Conservation (phyloP, 1,140 invertebrate species). For the Drosophila seguyi region DNA sequence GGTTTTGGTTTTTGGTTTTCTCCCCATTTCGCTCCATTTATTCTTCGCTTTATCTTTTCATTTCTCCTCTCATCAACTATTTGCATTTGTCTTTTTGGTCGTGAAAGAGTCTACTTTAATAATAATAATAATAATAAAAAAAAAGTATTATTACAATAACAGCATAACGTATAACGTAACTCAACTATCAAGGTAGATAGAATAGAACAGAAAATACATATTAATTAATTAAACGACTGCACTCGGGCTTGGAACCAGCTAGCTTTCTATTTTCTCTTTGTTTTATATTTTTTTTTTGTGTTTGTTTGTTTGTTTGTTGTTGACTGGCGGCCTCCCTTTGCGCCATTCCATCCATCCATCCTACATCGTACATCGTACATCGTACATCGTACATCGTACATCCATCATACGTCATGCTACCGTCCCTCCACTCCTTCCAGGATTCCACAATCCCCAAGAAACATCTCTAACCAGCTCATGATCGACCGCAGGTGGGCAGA, state of each 20-base stretch:
- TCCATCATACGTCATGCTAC: slow-evolving; percentile 13
- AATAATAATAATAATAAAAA: slow-evolving; percentile 70
- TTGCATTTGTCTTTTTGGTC: slow-evolving; percentile 50
- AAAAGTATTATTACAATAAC: slow-evolving; percentile 83
- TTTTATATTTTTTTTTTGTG: neutral
- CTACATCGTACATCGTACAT: slow-evolving; percentile 17
- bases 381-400: slow-evolving; percentile 15
- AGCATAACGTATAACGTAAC: slow-evolving; percentile 84
- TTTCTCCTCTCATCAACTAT: slow-evolving; percentile 35
- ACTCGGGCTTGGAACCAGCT: slow-evolving; percentile 49
- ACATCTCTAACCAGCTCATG: slow-evolving; percentile 50
- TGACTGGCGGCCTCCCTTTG: neutral
- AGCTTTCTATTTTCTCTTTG: neutral
- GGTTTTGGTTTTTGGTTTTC: slow-evolving; percentile 38
- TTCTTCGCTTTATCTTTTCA: slow-evolving; percentile 21
- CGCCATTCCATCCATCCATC: no score
- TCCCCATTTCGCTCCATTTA: slow-evolving; percentile 18
- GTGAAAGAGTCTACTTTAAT: slow-evolving; percentile 75
- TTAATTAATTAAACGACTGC: slow-evolving; percentile 81
- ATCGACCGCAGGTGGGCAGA: slow-evolving; percentile 89
- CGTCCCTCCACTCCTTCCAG: neutral
- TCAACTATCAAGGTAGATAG: slow-evolving; percentile 83
- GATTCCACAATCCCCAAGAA: neutral
- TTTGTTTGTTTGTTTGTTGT: slow-evolving; percentile 13
- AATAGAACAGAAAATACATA: slow-evolving; percentile 83